phyloP scores from a whole-genome alignment of 92 coral and sea anemone species.

The Diadumene lineata region DNA sequence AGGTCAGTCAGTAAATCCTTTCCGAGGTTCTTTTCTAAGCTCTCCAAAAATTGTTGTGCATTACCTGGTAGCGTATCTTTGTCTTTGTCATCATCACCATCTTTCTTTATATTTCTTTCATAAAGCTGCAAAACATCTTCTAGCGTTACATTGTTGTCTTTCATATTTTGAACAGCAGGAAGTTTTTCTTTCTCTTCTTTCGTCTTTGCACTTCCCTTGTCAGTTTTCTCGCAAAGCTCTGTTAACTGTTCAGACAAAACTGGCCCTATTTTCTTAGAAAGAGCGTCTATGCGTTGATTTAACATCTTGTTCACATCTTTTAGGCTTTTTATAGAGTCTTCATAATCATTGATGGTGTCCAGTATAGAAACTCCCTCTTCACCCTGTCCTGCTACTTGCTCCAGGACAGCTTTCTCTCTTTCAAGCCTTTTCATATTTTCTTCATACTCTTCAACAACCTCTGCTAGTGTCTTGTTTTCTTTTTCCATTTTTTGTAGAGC shows the following conservation, averaged over 20 bases:
- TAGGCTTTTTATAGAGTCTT: constrained; percentile 40
- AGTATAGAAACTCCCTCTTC: constrained; percentile 37
- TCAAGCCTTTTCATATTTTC: constrained; percentile 48
- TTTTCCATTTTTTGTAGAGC: constrained; percentile 59
- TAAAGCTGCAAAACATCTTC: constrained; percentile 39
- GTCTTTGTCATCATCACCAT: constrained; percentile 6
- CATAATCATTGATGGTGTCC: constrained; percentile 57
- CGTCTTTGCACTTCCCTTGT: neutral
- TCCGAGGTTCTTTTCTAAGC: constrained; percentile 49
- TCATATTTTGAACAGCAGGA: constrained; percentile 38
- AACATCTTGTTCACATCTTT: constrained; percentile 39
- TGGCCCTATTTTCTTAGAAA: constrained; percentile 40
- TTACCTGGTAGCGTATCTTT: constrained; percentile 25
- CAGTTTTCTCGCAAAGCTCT: constrained; percentile 1
- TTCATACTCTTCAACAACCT: constrained; percentile 66
- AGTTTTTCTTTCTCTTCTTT: neutral
- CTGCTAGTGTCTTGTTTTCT: constrained; percentile 54
- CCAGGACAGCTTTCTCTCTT: constrained; percentile 36
- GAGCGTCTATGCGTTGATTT: constrained; percentile 26
- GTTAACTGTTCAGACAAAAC: constrained; percentile 33
- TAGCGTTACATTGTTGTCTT: constrained; percentile 31
- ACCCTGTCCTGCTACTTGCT: constrained; percentile 27
- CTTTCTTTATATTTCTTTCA: constrained; percentile 30
- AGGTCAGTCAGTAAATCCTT: constrained; percentile 33
- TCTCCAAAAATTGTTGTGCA: neutral